Percentiles rank a stretch among this genome's conserved stretches.
These are phyloP conservation scores for Melipona bicolor DNA, from an alignment of 2,888 invertebrate species.

Conservation along the genomic window DNA sequence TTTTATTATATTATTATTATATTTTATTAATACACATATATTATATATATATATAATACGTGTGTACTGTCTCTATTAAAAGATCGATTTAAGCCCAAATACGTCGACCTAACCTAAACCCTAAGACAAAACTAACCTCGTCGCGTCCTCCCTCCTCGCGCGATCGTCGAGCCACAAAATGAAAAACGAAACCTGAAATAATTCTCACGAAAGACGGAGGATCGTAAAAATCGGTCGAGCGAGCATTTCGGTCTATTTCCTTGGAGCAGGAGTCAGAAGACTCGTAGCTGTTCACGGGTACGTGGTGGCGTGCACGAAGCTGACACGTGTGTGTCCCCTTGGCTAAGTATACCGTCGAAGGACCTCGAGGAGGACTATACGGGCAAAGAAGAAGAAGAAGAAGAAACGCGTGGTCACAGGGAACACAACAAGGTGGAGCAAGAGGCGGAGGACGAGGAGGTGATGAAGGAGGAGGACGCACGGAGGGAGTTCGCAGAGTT, in stretches of 20 bases:
- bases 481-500: slow-evolving; percentile 82
- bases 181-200: neutral
- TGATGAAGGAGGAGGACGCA: slow-evolving; percentile 64
- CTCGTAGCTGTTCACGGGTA: slow-evolving; percentile 1
- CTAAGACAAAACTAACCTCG: too few relatives aligned
- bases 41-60: too few relatives aligned
- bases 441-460: slow-evolving; percentile 36
- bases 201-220: neutral
- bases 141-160: too few relatives aligned
- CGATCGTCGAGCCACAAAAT: too few relatives aligned
- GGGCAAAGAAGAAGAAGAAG: slow-evolving; percentile 40
- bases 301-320: slow-evolving; percentile 37
- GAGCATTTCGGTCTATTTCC: slow-evolving; percentile 15
- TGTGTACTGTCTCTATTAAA: too few relatives aligned
- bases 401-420: slow-evolving; percentile 53
- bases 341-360: slow-evolving; percentile 51
- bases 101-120: too few relatives aligned
- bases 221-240: neutral
- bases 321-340: slow-evolving; percentile 64
- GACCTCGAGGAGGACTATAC: slow-evolving; percentile 58
- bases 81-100: too few relatives aligned
- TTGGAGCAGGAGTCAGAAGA: slow-evolving; percentile 1
- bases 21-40: too few relatives aligned
- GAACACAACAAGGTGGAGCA: slow-evolving; percentile 49
- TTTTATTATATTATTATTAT: too few relatives aligned